phyloP scores from a whole-genome alignment of 2,113 vertebrate genomes.

The Oreochromis spilurus region DNA sequence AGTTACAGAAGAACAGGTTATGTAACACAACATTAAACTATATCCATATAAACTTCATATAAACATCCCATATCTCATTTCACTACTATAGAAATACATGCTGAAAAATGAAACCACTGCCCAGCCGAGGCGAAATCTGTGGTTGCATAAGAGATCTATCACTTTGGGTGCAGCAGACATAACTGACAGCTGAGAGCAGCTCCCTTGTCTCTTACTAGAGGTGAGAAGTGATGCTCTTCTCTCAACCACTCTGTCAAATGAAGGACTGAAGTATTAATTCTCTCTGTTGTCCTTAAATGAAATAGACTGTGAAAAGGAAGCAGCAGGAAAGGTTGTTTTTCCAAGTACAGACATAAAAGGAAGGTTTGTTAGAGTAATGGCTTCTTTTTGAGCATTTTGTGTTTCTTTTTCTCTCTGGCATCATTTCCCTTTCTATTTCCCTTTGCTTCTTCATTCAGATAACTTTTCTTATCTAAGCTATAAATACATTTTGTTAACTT shows the following conservation, averaged over 20 bases:
- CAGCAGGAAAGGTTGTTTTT: background rate
- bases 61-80: background rate
- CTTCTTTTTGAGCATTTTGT: background rate
- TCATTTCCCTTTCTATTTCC: background rate
- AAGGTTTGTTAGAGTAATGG: background rate
- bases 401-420: background rate
- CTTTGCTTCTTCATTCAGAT: background rate
- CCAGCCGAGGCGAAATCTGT: background rate
- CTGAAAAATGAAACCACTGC: background rate
- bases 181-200: constrained; percentile 11
- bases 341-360: background rate
- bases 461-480: background rate
- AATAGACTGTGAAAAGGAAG: background rate
- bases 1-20: background rate
- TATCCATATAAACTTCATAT: background rate
- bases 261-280: background rate
- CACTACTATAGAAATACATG: background rate
- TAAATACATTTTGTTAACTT: background rate
- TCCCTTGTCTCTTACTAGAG: background rate
- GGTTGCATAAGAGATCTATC: constrained; percentile 11
- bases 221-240: constrained; percentile 16
- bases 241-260: background rate
- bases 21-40: background rate
- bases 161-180: background rate
- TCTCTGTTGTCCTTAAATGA: background rate